These are phyloP conservation scores for Sphaerophoria taeniata DNA, from an alignment of 2,888 invertebrate genomes.

Conservation along the genomic window DNA sequence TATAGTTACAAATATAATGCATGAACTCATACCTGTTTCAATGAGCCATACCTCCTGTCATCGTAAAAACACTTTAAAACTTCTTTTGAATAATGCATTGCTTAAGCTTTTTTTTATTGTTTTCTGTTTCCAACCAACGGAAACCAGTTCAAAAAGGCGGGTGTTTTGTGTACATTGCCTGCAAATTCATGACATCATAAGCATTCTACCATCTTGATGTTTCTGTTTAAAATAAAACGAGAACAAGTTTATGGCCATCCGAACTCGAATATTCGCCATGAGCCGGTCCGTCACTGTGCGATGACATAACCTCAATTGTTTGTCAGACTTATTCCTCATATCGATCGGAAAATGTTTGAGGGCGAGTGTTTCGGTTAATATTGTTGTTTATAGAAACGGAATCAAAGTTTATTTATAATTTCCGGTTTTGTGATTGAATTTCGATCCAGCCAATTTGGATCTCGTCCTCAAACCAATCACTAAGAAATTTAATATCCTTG, in stretches of 20 bases:
- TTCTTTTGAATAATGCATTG: conserved; percentile 2
- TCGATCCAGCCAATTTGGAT: not conserved
- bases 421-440: conserved; percentile 18
- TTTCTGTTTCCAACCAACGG: not conserved
- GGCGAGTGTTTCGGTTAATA: not conserved
- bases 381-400: not conserved
- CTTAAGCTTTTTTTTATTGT: not conserved
- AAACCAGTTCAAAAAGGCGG: conserved; percentile 17
- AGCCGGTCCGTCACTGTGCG: not conserved
- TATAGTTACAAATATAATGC: no score
- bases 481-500: conserved; percentile 30
- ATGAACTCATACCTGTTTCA: not conserved
- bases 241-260: conserved; percentile 13
- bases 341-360: not conserved
- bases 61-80: no score
- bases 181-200: conserved; percentile 33
- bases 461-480: not conserved
- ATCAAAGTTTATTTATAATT: conserved; percentile 19
- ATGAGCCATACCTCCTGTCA: no score
- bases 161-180: not conserved
- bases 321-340: not conserved
- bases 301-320: conserved; percentile 23
- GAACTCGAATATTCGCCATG: conserved; percentile 29
- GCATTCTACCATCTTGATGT: conserved; percentile 6
- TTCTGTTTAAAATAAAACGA: not conserved